Percentiles rank a stretch among this genome's conserved stretches.
phyloP scores from a whole-genome alignment of 1,140 invertebrate species.

The roundworm (Caenorhabditis elegans) region WBcel235 BX284603.4:5970501-5971000 shows the following conservation, averaged over 20 bases:
- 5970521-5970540: slow-evolving; percentile 40
- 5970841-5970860: neutral
- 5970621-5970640: slow-evolving; percentile 6
- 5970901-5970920: slow-evolving; percentile 9
- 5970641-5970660: slow-evolving; percentile 4
- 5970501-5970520: slow-evolving; percentile 43
- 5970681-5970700: slow-evolving; percentile 30
- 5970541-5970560: slow-evolving; percentile 31
- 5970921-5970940: neutral
- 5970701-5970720: slow-evolving; percentile 39
- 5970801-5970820: neutral
- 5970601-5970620: slow-evolving; percentile 43
- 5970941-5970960: neutral
- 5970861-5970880: slow-evolving; percentile 12
- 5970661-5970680: slow-evolving; percentile 30
- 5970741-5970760: neutral
- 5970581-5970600: slow-evolving; percentile 43
- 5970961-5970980: too few relatives aligned
- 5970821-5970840: neutral
- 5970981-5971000: too few relatives aligned
- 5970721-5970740: slow-evolving; percentile 15
- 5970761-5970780: neutral
- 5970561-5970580: slow-evolving; percentile 43
- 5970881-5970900: slow-evolving; percentile 25
- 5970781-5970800: neutral